Evolutionary conservation across 2,888 invertebrate species (phyloP).

Genomic region (Panopea generosa): DNA sequence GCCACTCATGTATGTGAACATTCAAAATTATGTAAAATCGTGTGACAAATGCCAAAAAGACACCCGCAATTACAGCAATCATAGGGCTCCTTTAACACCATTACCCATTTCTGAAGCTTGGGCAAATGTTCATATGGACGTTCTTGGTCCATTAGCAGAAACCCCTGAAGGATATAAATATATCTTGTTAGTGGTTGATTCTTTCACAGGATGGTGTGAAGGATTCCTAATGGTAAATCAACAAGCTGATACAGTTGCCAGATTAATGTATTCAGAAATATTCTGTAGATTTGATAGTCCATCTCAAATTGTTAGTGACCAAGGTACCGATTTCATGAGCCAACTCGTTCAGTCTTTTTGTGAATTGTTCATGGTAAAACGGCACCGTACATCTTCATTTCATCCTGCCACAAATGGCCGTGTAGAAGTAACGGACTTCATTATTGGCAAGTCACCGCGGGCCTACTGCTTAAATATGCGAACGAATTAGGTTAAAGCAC

Average conservation of each 20-base stretch:
- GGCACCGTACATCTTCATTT: too few species aligned
- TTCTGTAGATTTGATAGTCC: slow-evolving; percentile 42
- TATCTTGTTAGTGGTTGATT: slow-evolving; percentile 35
- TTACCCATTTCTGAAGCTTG: slow-evolving; percentile 27
- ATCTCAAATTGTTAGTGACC: slow-evolving; percentile 1
- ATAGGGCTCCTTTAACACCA: slow-evolving; percentile 5
- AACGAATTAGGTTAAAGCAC: too few species aligned
- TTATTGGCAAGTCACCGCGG: too few species aligned
- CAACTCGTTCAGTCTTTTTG: background rate
- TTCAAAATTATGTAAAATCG: slow-evolving; percentile 20
- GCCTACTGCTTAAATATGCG: too few species aligned
- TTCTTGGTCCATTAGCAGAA: slow-evolving; percentile 30
- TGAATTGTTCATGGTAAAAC: background rate
- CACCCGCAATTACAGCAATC: slow-evolving; percentile 12
- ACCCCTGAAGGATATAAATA: slow-evolving; percentile 22
- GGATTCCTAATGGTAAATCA: slow-evolving; percentile 42
- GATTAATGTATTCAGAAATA: slow-evolving; percentile 22
- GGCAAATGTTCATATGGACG: slow-evolving; percentile 22
- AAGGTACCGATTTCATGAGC: slow-evolving; percentile 2
- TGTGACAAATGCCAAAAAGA: slow-evolving; percentile 33
- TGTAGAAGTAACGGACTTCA: too few species aligned
- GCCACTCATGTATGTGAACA: slow-evolving; percentile 27
- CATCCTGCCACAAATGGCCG: too few species aligned
- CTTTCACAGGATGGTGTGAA: slow-evolving; percentile 34
- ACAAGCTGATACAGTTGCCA: slow-evolving; percentile 24